Conservation (phyloP, 2,888 invertebrate genomes). For the Cremastobaeus sp. region DNA sequence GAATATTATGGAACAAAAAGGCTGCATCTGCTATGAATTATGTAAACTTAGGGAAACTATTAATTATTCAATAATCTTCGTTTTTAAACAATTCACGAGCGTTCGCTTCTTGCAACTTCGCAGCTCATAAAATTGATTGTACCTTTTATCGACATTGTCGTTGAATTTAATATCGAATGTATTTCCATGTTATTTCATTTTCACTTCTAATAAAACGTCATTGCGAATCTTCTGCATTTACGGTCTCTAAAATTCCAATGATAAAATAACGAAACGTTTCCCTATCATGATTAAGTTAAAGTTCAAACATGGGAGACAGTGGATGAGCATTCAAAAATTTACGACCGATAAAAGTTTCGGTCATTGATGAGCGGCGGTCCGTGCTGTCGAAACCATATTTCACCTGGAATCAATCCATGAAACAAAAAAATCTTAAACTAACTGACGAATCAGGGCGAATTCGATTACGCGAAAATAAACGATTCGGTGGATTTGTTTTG, state of each 20-base stretch:
- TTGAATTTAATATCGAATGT: constrained; percentile 10
- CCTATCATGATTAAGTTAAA: constrained; percentile 23
- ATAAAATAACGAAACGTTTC: constrained; percentile 30
- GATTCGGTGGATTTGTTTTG: constrained; percentile 20
- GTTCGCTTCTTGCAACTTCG: neutral
- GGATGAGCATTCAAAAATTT: constrained; percentile 24
- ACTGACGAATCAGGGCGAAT: no score
- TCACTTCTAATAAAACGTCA: constrained; percentile 22
- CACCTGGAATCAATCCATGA: neutral
- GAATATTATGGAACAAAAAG: no score
- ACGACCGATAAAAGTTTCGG: constrained; percentile 26
- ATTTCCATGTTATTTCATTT: constrained; percentile 17
- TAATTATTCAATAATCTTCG: constrained; percentile 12
- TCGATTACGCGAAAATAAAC: no score
- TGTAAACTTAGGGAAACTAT: no score
- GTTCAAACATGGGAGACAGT: constrained; percentile 7
- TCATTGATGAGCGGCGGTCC: neutral
- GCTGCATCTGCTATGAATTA: no score
- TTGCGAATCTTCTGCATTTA: constrained; percentile 22
- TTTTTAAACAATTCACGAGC: neutral
- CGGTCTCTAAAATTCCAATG: constrained; percentile 35
- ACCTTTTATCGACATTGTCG: constrained; percentile 9
- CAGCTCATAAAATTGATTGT: constrained; percentile 1
- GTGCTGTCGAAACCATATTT: neutral
- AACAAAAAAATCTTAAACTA: no score